phyloP scores from a whole-genome alignment of 1,140 invertebrate genomes.

The Diorhabda sublineata region DNA sequence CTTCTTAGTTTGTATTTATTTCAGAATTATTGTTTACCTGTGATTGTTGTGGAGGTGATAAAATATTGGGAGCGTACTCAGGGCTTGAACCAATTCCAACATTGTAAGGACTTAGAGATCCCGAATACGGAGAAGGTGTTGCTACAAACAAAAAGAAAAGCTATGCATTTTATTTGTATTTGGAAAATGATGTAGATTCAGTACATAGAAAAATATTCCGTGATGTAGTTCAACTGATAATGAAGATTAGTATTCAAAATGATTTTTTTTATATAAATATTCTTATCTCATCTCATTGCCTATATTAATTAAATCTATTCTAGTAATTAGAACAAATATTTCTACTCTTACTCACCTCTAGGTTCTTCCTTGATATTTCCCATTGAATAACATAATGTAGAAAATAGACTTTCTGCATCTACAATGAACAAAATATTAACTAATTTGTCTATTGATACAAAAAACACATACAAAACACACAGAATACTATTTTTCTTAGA shows the following conservation, averaged over 20 bases:
- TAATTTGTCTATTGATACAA: not conserved
- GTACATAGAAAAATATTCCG: not conserved
- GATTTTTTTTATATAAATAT: not conserved
- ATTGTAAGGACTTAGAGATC: conserved; percentile 10
- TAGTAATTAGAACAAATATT: too few relatives aligned
- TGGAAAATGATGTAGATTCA: not conserved
- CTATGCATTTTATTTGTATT: not conserved
- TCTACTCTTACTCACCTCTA: conserved; percentile 4
- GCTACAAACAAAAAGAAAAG: conserved; percentile 4
- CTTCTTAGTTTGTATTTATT: too few relatives aligned
- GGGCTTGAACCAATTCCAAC: conserved; percentile 5
- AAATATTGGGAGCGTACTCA: conserved; percentile 13
- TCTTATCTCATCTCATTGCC: not conserved
- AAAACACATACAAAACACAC: not conserved
- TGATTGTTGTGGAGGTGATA: not conserved
- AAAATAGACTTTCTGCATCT: not conserved
- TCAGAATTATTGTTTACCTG: not conserved
- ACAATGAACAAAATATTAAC: not conserved
- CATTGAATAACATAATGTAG: not conserved
- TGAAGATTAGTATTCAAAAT: not conserved
- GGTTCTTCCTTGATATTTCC: conserved; percentile 6
- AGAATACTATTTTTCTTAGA: conserved; percentile 3
- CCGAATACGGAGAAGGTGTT: conserved; percentile 4
- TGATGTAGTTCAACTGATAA: not conserved
- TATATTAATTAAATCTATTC: not conserved